These are phyloP conservation scores for Hirtodrosophila alboralis DNA, from an alignment of 2,888 invertebrate genomes.

Conservation along the genomic window DNA sequence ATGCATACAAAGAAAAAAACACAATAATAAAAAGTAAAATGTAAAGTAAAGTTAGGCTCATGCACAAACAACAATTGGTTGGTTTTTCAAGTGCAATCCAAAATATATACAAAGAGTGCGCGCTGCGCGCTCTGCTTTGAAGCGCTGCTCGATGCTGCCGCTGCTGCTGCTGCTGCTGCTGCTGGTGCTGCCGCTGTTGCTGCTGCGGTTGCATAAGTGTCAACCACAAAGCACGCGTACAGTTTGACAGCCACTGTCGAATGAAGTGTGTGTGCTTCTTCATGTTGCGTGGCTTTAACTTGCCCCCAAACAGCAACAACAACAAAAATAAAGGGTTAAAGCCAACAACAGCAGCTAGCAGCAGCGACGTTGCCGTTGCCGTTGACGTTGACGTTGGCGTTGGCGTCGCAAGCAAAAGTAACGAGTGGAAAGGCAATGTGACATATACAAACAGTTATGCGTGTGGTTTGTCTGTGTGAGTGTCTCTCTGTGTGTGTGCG, in stretches of 20 bases:
- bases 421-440: slow-evolving; percentile 34
- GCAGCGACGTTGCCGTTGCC: slow-evolving; percentile 12
- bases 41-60: slow-evolving; percentile 1
- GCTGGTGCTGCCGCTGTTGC: slow-evolving; percentile 1
- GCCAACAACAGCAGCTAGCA: slow-evolving; percentile 10
- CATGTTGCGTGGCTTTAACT: slow-evolving; percentile 37
- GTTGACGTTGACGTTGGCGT: slow-evolving; percentile 18
- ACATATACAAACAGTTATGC: slow-evolving; percentile 19
- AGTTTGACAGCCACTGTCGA: slow-evolving; percentile 54
- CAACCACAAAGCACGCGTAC: slow-evolving; percentile 59
- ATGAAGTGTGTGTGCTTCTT: slow-evolving; percentile 25
- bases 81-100: slow-evolving; percentile 58
- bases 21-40: slow-evolving; percentile 2
- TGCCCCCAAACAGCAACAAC: too few species aligned
- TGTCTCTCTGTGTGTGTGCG: slow-evolving; percentile 16
- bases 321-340: slow-evolving; percentile 33
- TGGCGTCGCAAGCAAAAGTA: slow-evolving; percentile 24
- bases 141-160: not conserved
- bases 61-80: slow-evolving; percentile 53
- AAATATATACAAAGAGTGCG: slow-evolving; percentile 29
- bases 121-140: slow-evolving; percentile 5
- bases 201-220: slow-evolving; percentile 72
- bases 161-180: slow-evolving; percentile 15
- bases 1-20: slow-evolving; percentile 6
- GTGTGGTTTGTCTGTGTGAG: not conserved